Evolutionary conservation across 1,140 invertebrate genomes (phyloP).

Genomic region (Drosophila parvula): DNA sequence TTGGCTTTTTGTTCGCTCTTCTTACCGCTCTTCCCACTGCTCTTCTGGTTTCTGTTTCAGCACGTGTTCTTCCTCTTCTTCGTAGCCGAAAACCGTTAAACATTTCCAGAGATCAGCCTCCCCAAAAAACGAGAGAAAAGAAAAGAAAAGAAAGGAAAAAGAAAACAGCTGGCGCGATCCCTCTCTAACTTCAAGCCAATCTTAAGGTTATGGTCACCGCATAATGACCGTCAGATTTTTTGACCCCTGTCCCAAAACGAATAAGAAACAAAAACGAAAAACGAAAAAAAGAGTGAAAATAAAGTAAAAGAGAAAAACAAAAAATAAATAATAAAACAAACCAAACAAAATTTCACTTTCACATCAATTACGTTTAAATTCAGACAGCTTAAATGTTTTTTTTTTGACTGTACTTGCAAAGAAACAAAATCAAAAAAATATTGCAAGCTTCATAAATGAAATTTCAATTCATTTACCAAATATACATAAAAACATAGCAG

Average conservation of each 20-base stretch:
- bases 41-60: conserved; percentile 25
- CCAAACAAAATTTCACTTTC: conserved; percentile 74
- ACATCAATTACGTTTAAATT: conserved; percentile 71
- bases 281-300: conserved; percentile 41
- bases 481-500: too few relatives aligned
- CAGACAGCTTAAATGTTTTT: conserved; percentile 31
- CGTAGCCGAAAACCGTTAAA: conserved; percentile 8
- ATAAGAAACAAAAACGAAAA: conserved; percentile 11
- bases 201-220: conserved; percentile 79
- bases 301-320: conserved; percentile 26
- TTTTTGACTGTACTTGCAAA: conserved; percentile 53
- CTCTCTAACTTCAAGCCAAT: conserved; percentile 20
- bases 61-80: conserved; percentile 66
- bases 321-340: conserved; percentile 34
- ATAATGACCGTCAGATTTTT: conserved; percentile 48
- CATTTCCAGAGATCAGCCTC: conserved; percentile 26
- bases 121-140: not conserved
- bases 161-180: conserved; percentile 41
- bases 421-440: conserved; percentile 11
- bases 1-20: conserved; percentile 21
- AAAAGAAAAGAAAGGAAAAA: conserved; percentile 1
- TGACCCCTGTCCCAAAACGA: conserved; percentile 41
- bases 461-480: not conserved
- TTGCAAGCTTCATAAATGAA: not conserved
- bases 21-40: conserved; percentile 10